Evolutionary conservation across 2,888 invertebrate species (phyloP).

Genomic region (Phytoseiulus persimilis): DNA sequence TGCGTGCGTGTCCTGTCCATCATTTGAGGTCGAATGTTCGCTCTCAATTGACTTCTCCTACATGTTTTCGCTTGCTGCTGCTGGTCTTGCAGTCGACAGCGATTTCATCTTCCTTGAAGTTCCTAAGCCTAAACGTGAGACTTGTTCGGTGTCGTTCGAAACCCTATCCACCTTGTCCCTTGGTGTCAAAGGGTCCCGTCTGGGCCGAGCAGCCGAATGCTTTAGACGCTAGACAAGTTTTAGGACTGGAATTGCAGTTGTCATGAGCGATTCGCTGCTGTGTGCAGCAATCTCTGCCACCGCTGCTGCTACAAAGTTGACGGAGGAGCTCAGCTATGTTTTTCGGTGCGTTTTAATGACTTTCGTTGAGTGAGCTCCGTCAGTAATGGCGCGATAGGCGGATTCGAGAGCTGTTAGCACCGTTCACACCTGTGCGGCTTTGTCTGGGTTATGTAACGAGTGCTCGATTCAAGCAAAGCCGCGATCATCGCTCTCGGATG

Average conservation of each 20-base stretch:
- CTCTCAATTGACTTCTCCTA: background rate
- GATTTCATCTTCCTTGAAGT: background rate
- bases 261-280: background rate
- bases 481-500: background rate
- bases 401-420: background rate
- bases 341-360: background rate
- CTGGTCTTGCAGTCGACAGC: background rate
- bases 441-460: background rate
- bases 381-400: background rate
- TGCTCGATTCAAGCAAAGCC: background rate
- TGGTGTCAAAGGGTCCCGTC: background rate
- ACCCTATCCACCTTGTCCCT: background rate
- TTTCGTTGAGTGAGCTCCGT: background rate
- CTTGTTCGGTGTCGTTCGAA: background rate
- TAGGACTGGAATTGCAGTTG: background rate
- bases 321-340: background rate
- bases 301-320: background rate
- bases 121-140: background rate
- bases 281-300: background rate
- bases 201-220: background rate
- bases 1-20: background rate
- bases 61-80: background rate
- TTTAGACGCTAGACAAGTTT: background rate
- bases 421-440: background rate
- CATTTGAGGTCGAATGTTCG: background rate